Evolutionary conservation across 1,140 invertebrate species (phyloP).

Genomic region (Probaryconus sp.): DNA sequence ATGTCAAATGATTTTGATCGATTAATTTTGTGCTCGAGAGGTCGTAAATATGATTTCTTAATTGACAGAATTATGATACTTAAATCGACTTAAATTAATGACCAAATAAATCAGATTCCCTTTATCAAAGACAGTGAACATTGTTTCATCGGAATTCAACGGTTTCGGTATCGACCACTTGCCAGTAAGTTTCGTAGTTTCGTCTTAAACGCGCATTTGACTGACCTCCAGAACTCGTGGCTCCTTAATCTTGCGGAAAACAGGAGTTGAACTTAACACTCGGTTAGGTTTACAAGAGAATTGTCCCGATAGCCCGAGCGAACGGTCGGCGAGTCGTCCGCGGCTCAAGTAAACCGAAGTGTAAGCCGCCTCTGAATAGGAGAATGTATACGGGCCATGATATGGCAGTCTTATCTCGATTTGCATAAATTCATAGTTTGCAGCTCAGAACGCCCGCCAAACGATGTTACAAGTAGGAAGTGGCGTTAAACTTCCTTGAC

Average conservation of each 20-base stretch:
- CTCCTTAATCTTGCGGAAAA: conserved; percentile 61
- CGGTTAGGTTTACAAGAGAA: conserved; percentile 52
- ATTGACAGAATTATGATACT: too few relatives aligned
- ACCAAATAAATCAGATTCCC: conserved; percentile 19
- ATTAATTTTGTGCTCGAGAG: too few relatives aligned
- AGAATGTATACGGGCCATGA: conserved; percentile 53
- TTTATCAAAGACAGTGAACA: conserved; percentile 5
- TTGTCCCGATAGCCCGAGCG: conserved; percentile 38
- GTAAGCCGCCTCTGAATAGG: conserved; percentile 63
- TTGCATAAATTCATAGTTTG: conserved; percentile 76
- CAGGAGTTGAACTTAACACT: conserved; percentile 61
- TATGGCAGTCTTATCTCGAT: conserved; percentile 73
- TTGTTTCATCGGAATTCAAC: conserved; percentile 24
- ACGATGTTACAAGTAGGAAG: conserved; percentile 46
- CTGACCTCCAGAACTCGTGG: conserved; percentile 47
- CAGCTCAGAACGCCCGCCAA: conserved; percentile 61
- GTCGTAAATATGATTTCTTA: too few relatives aligned
- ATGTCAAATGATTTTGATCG: too few relatives aligned
- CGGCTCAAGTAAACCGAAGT: conserved; percentile 45
- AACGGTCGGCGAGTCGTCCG: conserved; percentile 9
- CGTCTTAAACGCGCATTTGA: conserved; percentile 43
- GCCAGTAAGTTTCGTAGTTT: conserved; percentile 35
- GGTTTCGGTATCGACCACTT: conserved; percentile 17
- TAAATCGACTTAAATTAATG: too few relatives aligned
- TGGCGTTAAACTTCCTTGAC: conserved; percentile 32